phyloP scores from a whole-genome alignment of 1,140 invertebrate species.

The Drosophila parvula region DNA sequence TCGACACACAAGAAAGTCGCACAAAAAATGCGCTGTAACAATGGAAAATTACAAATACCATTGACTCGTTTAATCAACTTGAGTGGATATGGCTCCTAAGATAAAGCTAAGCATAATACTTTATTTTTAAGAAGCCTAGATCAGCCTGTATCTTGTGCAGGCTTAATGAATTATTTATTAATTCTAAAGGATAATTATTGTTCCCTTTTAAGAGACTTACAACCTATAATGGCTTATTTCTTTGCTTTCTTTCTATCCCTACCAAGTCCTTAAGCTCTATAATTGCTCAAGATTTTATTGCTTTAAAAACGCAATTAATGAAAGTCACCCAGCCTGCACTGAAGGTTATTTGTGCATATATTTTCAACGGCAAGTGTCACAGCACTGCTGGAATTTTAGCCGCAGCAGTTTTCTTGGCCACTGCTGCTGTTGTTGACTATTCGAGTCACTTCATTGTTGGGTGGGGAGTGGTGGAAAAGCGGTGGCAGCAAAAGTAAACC shows the following conservation, averaged over 20 bases:
- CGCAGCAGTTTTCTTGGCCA: slow-evolving; percentile 34
- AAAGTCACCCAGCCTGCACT: not conserved
- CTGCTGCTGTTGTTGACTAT: slow-evolving; percentile 33
- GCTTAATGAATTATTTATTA: not conserved
- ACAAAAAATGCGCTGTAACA: slow-evolving; percentile 1
- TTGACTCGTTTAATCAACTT: slow-evolving; percentile 5
- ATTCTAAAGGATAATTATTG: not conserved
- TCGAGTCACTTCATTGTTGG: slow-evolving; percentile 66
- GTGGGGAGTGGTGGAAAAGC: slow-evolving; percentile 3
- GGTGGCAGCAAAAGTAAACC: slow-evolving; percentile 62
- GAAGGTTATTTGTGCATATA: slow-evolving; percentile 7
- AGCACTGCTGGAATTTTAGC: slow-evolving; percentile 41
- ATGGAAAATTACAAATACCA: slow-evolving; percentile 12
- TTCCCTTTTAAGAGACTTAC: too few species aligned
- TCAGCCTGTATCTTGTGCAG: too few species aligned
- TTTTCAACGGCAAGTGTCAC: slow-evolving; percentile 21
- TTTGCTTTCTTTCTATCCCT: too few species aligned
- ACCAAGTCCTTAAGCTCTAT: too few species aligned
- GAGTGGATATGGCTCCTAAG: not conserved
- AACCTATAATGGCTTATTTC: too few species aligned
- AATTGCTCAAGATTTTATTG: not conserved
- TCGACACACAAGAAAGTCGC: not conserved
- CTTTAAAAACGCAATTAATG: not conserved
- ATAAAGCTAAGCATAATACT: not conserved
- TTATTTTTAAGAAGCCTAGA: not conserved